phyloP scores from a whole-genome alignment of 2,113 vertebrate genomes.

The Planiliza haematocheilus region DNA sequence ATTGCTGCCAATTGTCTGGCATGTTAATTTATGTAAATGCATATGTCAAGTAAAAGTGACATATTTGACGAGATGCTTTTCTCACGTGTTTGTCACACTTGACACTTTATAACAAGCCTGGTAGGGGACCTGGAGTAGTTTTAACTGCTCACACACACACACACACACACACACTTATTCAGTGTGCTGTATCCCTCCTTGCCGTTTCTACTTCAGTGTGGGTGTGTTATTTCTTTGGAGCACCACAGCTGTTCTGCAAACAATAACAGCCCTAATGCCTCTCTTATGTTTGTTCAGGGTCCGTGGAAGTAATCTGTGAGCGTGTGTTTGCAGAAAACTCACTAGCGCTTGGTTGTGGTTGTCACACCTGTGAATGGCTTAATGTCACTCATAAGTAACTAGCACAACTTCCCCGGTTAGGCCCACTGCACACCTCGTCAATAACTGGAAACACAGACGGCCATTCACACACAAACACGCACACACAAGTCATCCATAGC shows the following conservation, averaged over 20 bases:
- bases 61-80: conserved; percentile 26
- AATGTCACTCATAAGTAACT: conserved; percentile 54
- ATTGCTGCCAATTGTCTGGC: conserved; percentile 54
- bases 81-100: conserved; percentile 1
- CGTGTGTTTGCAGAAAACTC: conserved; percentile 14
- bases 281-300: conserved; percentile 71
- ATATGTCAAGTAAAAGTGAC: conserved; percentile 59
- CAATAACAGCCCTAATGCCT: conserved; percentile 67
- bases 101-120: neutral
- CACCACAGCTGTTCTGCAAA: conserved; percentile 47
- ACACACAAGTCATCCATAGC: conserved; percentile 22
- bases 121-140: neutral
- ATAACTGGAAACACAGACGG: conserved; percentile 65
- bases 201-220: conserved; percentile 17
- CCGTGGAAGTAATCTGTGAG: conserved; percentile 63
- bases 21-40: conserved; percentile 62
- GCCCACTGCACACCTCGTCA: conserved; percentile 73
- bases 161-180: conserved; percentile 8
- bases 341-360: conserved; percentile 32
- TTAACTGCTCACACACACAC: conserved; percentile 9
- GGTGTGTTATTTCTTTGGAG: conserved; percentile 23
- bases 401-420: conserved; percentile 63
- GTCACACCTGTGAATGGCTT: conserved; percentile 77
- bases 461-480: conserved; percentile 36
- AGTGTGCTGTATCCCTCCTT: conserved; percentile 23